These are phyloP conservation scores for Polia nebulosa DNA, from an alignment of 2,888 invertebrate genomes.

Conservation along the genomic window DNA sequence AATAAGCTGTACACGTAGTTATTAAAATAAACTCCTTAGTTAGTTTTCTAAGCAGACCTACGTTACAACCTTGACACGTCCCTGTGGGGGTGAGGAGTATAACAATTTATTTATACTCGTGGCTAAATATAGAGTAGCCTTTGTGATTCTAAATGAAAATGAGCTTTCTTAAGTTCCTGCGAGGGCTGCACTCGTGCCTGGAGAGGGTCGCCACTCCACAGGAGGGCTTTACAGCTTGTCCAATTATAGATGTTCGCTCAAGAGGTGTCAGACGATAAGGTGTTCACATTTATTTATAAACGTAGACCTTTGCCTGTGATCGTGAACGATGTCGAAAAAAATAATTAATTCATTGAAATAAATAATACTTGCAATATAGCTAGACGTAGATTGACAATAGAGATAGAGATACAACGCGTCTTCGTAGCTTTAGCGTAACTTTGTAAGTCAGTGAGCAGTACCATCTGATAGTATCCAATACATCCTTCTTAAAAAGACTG, in stretches of 20 bases:
- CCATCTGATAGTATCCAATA: neutral
- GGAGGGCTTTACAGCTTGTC: conserved; percentile 83
- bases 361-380: neutral
- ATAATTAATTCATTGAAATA: neutral
- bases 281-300: conserved; percentile 46
- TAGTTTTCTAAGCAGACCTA: conserved; percentile 16
- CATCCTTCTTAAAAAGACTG: no score
- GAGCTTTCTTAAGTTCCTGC: conserved; percentile 75
- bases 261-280: conserved; percentile 73
- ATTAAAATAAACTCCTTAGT: conserved; percentile 6
- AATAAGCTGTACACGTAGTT: conserved; percentile 10
- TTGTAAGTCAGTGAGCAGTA: neutral
- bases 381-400: neutral
- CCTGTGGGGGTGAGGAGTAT: neutral
- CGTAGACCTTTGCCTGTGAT: conserved; percentile 3
- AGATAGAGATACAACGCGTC: neutral
- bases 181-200: conserved; percentile 76
- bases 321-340: neutral
- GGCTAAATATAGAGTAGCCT: conserved; percentile 18
- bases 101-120: conserved; percentile 11
- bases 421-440: neutral
- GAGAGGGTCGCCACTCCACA: conserved; percentile 86
- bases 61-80: neutral
- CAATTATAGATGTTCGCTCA: conserved; percentile 86
- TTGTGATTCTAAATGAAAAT: conserved; percentile 75